A percentile compares a stretch with the other conserved stretches of the same genome.
phyloP scores from a whole-genome alignment of 2,888 invertebrate genomes.

The Scrobipalpa costella region DNA sequence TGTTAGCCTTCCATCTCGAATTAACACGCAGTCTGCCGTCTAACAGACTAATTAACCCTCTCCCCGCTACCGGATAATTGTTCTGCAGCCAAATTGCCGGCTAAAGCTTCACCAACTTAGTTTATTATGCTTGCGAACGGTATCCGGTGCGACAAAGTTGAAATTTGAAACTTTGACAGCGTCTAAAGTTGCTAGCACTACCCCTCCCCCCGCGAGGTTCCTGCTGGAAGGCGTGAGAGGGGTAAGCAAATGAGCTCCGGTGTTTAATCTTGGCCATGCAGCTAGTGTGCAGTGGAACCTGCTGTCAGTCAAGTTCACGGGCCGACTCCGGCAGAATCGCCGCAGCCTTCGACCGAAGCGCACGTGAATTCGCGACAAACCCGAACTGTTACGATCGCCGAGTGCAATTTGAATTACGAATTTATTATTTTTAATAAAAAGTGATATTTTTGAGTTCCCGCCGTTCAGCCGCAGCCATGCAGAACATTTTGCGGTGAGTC shows the following conservation, averaged over 20 bases:
- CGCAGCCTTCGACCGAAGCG: slow-evolving; percentile 59
- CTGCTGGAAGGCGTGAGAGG: slow-evolving; percentile 2
- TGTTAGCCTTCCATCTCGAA: slow-evolving; percentile 1
- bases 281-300: too few relatives aligned
- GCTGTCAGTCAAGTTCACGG: slow-evolving; percentile 71
- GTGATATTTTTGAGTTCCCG: slow-evolving; percentile 44
- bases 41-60: slow-evolving; percentile 22
- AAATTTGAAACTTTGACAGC: slow-evolving; percentile 15
- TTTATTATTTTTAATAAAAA: slow-evolving; percentile 26
- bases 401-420: slow-evolving; percentile 43
- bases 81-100: neutral
- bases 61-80: slow-evolving; percentile 22
- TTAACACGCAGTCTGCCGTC: slow-evolving; percentile 19
- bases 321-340: slow-evolving; percentile 58
- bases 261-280: too few relatives aligned
- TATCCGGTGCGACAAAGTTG: slow-evolving; percentile 13
- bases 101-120: slow-evolving; percentile 15
- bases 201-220: slow-evolving; percentile 23
- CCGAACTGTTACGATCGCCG: slow-evolving; percentile 44
- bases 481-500: slow-evolving; percentile 70
- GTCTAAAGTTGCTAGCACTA: slow-evolving; percentile 2
- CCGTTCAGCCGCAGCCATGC: slow-evolving; percentile 58
- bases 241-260: slow-evolving; percentile 11
- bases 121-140: slow-evolving; percentile 17
- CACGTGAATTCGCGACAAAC: slow-evolving; percentile 47